A percentile compares a stretch with the other conserved stretches of the same genome.
Evolutionary conservation across 2,113 vertebrate genomes (phyloP).

Genomic region (Alectura lathami): DNA sequence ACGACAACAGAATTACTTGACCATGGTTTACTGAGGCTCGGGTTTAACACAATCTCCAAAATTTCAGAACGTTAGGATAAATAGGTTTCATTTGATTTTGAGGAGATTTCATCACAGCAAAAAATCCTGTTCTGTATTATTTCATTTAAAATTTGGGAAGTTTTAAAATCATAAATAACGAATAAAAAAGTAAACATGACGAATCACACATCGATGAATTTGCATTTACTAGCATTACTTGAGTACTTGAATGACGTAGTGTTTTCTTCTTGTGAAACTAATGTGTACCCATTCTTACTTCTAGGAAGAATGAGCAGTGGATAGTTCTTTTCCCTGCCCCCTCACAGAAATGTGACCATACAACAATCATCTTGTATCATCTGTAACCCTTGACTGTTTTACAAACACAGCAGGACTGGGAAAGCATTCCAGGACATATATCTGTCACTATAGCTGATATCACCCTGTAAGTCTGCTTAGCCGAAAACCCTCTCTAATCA

Average conservation of each 20-base stretch:
- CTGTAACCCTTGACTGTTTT: neutral
- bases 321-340: too few species aligned
- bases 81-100: neutral
- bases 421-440: slow-evolving; percentile 5
- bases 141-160: neutral
- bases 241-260: neutral
- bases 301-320: neutral
- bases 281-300: neutral
- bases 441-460: slow-evolving; percentile 29
- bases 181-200: neutral
- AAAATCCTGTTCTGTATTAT: neutral
- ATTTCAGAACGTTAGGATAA: neutral
- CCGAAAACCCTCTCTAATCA: slow-evolving; percentile 40
- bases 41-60: neutral
- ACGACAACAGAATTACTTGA: neutral
- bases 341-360: neutral
- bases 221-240: neutral
- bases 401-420: slow-evolving; percentile 7
- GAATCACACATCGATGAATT: neutral
- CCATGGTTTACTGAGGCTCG: neutral
- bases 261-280: neutral
- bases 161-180: neutral
- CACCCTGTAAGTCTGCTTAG: slow-evolving; percentile 36
- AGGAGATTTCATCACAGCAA: neutral
- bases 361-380: slow-evolving; percentile 5